These are phyloP conservation scores for Xiphophorus couchianus DNA, from an alignment of 2,113 vertebrate species.

Conservation along the genomic window DNA sequence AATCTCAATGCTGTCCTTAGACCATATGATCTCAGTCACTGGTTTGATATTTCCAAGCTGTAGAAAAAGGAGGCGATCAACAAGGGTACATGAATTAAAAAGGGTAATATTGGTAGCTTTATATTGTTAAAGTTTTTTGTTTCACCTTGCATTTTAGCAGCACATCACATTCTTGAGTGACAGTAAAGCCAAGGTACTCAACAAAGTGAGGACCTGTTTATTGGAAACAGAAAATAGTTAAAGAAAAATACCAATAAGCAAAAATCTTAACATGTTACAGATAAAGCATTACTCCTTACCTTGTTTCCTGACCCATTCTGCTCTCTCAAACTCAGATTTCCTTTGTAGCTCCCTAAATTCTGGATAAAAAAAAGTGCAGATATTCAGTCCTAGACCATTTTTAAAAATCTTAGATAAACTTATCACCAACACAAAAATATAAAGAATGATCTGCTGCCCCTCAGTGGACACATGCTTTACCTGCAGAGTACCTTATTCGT, in stretches of 20 bases:
- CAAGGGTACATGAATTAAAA: neutral
- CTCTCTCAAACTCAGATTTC: constrained; percentile 93
- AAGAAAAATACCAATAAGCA: neutral
- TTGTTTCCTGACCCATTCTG: constrained; percentile 98
- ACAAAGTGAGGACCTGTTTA: constrained; percentile 95
- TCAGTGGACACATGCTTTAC: constrained; percentile 55
- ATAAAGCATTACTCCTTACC: constrained; percentile 71
- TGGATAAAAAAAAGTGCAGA: constrained; percentile 55
- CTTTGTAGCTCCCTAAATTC: constrained; percentile 94
- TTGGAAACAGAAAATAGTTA: neutral
- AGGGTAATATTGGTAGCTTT: neutral
- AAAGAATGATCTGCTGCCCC: constrained; percentile 67
- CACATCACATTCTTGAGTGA: constrained; percentile 91
- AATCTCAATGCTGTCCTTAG: constrained; percentile 92
- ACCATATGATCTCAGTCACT: constrained; percentile 93
- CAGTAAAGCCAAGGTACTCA: constrained; percentile 92
- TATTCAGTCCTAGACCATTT: neutral
- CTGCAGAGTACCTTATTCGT: constrained; percentile 31
- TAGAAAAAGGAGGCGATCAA: neutral
- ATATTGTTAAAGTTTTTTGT: neutral
- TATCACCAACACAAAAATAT: constrained; percentile 1
- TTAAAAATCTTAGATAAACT: neutral
- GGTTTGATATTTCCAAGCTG: constrained; percentile 96
- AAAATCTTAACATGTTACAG: neutral
- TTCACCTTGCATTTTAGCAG: constrained; percentile 94